Evolutionary conservation across 2,113 vertebrate genomes (phyloP).

Genomic region (Oreochromis spilurus): DNA sequence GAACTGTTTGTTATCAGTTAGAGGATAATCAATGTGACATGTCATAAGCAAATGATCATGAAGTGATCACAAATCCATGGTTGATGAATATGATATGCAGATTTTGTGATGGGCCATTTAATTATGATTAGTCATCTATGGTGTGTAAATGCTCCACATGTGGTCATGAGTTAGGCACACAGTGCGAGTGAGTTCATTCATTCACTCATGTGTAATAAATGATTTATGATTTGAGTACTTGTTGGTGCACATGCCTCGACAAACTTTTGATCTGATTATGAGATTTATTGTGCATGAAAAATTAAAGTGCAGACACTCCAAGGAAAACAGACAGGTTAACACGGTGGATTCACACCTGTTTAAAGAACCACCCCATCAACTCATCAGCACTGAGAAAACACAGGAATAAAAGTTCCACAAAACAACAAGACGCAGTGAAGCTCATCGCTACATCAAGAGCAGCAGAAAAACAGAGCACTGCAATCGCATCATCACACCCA

Average conservation of each 20-base stretch:
- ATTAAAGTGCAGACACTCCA: background rate
- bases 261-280: background rate
- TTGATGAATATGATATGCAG: background rate
- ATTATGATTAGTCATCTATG: background rate
- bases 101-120: background rate
- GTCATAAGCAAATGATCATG: background rate
- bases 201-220: background rate
- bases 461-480: background rate
- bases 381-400: background rate
- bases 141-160: background rate
- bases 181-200: background rate
- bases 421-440: background rate
- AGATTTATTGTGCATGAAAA: background rate
- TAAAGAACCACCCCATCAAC: background rate
- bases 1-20: background rate
- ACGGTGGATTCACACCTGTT: background rate
- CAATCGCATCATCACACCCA: background rate
- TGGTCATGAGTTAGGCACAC: background rate
- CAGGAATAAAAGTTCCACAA: background rate
- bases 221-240: background rate
- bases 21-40: background rate
- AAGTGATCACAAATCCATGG: background rate
- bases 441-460: background rate
- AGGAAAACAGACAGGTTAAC: background rate
- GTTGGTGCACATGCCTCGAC: background rate